Conservation (phyloP, 2,797 vertebrate species). For the Molossus alvarezi region DNA sequence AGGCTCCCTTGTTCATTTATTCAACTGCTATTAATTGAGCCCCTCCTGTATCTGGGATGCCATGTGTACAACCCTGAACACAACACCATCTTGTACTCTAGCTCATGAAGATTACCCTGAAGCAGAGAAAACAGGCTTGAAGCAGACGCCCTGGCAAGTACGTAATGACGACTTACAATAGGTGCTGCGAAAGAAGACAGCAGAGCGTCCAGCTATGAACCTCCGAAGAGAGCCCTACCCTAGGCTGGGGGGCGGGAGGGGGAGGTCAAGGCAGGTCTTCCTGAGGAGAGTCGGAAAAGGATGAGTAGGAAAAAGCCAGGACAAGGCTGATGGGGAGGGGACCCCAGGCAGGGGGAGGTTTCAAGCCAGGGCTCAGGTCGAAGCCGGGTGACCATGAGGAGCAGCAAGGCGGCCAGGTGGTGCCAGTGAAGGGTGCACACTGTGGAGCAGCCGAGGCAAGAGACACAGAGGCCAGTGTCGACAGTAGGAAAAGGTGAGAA, state of each 20-base stretch:
- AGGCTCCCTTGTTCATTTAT: background rate
- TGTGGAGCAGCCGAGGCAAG: background rate
- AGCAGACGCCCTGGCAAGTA: background rate
- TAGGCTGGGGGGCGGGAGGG: no score
- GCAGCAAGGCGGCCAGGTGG: background rate
- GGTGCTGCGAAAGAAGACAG: background rate
- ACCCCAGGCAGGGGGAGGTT: background rate
- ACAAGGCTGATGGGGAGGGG: background rate
- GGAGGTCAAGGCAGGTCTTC: background rate
- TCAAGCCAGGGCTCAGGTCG: background rate
- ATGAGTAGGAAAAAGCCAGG: background rate
- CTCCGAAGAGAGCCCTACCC: background rate
- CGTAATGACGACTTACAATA: background rate
- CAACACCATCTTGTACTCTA: background rate
- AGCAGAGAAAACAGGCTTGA: background rate
- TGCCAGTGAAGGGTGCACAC: rapidly evolving
- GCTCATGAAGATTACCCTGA: background rate
- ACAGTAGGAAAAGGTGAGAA: background rate
- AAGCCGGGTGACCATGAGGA: background rate
- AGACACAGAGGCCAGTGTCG: background rate
- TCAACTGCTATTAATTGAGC: background rate
- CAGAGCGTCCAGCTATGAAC: background rate
- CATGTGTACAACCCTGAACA: background rate
- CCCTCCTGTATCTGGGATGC: background rate
- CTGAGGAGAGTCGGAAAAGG: background rate